Percentiles rank a stretch among this genome's conserved stretches.
These are phyloP conservation scores for Acanthosoma haemorrhoidale DNA, from an alignment of 2,888 invertebrate genomes.

Conservation along the genomic window DNA sequence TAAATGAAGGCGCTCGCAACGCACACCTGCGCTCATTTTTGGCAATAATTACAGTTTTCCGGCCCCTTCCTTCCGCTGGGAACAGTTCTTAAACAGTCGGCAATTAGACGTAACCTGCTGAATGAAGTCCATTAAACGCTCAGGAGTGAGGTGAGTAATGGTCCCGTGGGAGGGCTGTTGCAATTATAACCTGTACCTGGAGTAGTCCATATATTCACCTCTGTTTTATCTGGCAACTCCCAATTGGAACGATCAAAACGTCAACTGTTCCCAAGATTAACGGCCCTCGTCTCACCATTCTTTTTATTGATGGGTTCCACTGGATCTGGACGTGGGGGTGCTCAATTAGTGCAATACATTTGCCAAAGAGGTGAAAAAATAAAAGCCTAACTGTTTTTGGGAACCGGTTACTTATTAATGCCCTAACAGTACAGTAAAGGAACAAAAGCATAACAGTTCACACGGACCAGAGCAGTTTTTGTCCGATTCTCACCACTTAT, in stretches of 20 bases:
- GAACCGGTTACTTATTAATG: too few species aligned
- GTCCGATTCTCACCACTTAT: too few species aligned
- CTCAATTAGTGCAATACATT: not conserved
- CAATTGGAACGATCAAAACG: not conserved
- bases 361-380: not conserved
- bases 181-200: not conserved
- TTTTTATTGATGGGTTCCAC: not conserved
- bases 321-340: not conserved
- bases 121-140: not conserved
- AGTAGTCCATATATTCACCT: not conserved
- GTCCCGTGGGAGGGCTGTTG: not conserved
- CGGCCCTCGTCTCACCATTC: not conserved
- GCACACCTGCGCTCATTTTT: not conserved
- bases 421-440: too few species aligned
- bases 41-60: slow-evolving; percentile 3
- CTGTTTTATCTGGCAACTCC: not conserved
- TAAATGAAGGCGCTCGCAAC: not conserved
- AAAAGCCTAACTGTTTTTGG: too few species aligned
- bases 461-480: too few species aligned
- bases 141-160: not conserved
- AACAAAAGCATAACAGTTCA: too few species aligned
- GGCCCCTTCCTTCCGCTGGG: not conserved
- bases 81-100: not conserved
- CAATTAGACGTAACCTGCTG: not conserved
- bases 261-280: not conserved